Conservation (phyloP, 2,888 invertebrate species). For the Latheticus oryzae region DNA sequence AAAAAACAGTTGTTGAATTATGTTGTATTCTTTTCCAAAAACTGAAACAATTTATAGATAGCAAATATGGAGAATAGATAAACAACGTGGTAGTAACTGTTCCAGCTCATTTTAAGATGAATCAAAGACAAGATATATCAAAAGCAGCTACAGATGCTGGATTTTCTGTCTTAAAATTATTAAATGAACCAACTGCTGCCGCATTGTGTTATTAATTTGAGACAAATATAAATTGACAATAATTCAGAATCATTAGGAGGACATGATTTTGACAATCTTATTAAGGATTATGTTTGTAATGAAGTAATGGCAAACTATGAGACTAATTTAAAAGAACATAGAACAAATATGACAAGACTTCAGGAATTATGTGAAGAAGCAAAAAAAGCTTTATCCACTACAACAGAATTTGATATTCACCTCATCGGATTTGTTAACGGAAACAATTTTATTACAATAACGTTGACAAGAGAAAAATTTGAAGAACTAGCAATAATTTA, state of each 20-base stretch:
- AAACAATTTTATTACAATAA: slow-evolving; percentile 5
- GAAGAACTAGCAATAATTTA: slow-evolving; percentile 45
- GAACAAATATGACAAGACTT: slow-evolving; percentile 35
- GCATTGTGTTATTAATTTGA: slow-evolving; percentile 20
- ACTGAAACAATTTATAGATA: too few relatives aligned
- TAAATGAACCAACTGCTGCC: slow-evolving; percentile 36
- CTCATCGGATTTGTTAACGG: slow-evolving; percentile 19
- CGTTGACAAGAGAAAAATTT: slow-evolving; percentile 46
- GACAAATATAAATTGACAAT: slow-evolving; percentile 46
- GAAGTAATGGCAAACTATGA: slow-evolving; percentile 38
- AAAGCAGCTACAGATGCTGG: slow-evolving; percentile 25
- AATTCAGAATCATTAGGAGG: slow-evolving; percentile 53
- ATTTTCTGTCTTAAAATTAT: slow-evolving; percentile 30
- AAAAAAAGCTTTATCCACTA: slow-evolving; percentile 43
- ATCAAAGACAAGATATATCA: slow-evolving; percentile 27
- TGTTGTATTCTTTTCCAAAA: too few relatives aligned
- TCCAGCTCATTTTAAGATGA: slow-evolving; percentile 37
- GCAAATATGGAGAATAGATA: too few relatives aligned
- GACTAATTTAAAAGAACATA: background rate
- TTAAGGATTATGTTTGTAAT: slow-evolving; percentile 43
- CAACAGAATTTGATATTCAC: slow-evolving; percentile 23
- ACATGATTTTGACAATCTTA: slow-evolving; percentile 48
- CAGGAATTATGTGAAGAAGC: slow-evolving; percentile 44
- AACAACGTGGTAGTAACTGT: slow-evolving; percentile 38
- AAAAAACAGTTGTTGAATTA: too few relatives aligned